Percentiles rank a stretch among this genome's conserved stretches.
phyloP scores from a whole-genome alignment of 2,113 vertebrate species.

The Cricetomys ansorgei region DNA sequence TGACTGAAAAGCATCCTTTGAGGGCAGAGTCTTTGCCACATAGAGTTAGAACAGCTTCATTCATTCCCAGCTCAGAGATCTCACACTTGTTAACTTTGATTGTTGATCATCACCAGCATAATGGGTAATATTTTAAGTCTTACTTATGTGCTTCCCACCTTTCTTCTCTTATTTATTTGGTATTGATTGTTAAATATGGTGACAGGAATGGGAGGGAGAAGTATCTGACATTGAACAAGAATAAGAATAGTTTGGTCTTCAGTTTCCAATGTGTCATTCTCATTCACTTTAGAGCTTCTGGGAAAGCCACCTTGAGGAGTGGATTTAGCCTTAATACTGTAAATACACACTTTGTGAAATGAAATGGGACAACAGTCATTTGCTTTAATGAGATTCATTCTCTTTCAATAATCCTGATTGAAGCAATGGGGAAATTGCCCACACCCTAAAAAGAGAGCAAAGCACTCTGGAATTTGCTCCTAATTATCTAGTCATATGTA shows the following conservation, averaged over 20 bases:
- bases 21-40: too few relatives aligned
- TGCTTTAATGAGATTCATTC: conserved; percentile 29
- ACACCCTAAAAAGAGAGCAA: conserved; percentile 41
- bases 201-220: background rate
- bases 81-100: background rate
- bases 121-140: background rate
- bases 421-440: conserved; percentile 36
- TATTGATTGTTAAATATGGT: background rate
- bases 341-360: background rate
- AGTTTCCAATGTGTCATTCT: background rate
- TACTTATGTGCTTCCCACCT: background rate
- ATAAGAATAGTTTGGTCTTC: background rate
- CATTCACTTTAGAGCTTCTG: background rate
- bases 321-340: background rate
- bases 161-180: background rate
- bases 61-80: background rate
- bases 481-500: conserved; percentile 8
- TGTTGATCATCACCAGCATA: background rate
- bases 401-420: background rate
- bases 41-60: background rate
- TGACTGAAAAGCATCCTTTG: background rate
- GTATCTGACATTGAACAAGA: background rate
- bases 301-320: background rate
- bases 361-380: conserved; percentile 14
- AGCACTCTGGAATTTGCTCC: background rate